Percentiles rank a stretch among this genome's conserved stretches.
Conservation (phyloP, 2,888 invertebrate species). For the Agrenia bidenticulata region DNA sequence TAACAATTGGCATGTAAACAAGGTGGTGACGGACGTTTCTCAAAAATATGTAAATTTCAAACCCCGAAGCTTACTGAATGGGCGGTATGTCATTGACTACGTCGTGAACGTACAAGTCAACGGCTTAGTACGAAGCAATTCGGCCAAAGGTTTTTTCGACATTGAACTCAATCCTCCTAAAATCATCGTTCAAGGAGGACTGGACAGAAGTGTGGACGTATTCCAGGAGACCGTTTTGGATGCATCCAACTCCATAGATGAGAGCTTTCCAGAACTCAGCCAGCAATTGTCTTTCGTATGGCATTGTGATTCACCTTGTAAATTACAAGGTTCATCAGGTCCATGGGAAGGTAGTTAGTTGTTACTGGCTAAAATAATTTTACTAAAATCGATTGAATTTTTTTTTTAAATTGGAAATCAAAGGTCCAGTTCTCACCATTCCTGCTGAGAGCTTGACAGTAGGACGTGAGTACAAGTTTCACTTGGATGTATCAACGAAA, state of each 20-base stretch:
- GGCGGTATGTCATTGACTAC: constrained; percentile 19
- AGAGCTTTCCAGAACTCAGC: neutral
- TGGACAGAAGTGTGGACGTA: neutral
- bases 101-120: neutral
- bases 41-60: constrained; percentile 16
- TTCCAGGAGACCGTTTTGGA: neutral
- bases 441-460: neutral
- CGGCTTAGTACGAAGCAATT: neutral
- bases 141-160: neutral
- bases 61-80: constrained; percentile 8
- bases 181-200: neutral
- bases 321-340: neutral
- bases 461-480: neutral
- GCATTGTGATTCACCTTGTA: neutral
- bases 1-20: constrained; percentile 23
- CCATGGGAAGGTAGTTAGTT: too few relatives aligned
- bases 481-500: neutral
- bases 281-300: neutral
- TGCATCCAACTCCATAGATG: neutral
- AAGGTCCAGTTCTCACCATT: neutral
- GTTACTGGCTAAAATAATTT: too few relatives aligned
- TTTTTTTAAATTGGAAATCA: neutral
- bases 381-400: too few relatives aligned
- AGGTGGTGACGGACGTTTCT: neutral
- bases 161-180: neutral